Evolutionary conservation across 2,113 vertebrate species (phyloP).

Genomic region (Calidris pygmaea): DNA sequence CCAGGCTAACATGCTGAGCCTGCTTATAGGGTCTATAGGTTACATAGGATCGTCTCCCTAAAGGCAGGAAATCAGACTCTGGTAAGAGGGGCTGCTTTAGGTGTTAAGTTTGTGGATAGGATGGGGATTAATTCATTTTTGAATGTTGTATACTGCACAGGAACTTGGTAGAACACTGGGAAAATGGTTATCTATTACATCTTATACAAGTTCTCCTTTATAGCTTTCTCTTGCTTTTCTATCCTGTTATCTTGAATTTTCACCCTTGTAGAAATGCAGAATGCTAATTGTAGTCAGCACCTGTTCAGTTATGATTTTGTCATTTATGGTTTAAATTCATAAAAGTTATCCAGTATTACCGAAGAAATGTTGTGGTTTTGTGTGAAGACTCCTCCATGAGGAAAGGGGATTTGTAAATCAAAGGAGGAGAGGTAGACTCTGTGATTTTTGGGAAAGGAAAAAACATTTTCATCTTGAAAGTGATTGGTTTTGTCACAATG

Average conservation of each 20-base stretch:
- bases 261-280: neutral
- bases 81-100: neutral
- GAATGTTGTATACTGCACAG: neutral
- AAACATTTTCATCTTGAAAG: neutral
- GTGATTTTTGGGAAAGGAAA: neutral
- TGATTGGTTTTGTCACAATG: neutral
- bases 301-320: neutral
- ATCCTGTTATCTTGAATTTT: neutral
- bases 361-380: neutral
- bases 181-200: neutral
- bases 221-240: neutral
- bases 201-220: neutral
- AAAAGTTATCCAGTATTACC: neutral
- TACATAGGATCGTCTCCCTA: neutral
- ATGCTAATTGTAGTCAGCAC: neutral
- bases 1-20: neutral
- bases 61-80: neutral
- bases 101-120: neutral
- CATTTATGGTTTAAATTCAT: neutral
- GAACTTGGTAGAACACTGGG: neutral
- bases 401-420: neutral
- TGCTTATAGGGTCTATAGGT: neutral
- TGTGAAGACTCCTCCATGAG: neutral
- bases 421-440: neutral
- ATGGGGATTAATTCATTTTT: neutral